A percentile compares a stretch with the other conserved stretches of the same genome.
Conservation (phyloP, 2,113 vertebrate species). For the Microtus richardsoni region DNA sequence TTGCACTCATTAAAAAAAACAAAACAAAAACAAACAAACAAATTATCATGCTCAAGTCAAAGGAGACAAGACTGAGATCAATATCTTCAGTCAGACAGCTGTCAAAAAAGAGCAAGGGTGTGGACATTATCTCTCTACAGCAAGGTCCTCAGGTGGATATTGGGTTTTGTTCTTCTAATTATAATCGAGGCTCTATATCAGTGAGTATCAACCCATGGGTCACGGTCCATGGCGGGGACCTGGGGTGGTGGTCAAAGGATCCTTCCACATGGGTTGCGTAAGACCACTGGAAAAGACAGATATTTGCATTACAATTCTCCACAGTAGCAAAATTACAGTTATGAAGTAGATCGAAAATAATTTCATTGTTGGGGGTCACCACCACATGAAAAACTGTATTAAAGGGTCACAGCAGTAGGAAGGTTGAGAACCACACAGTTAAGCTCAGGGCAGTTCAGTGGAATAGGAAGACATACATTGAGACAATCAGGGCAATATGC, state of each 20-base stretch:
- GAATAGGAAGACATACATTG: no score
- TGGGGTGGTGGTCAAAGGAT: background rate
- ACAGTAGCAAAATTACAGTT: background rate
- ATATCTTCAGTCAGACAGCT: background rate
- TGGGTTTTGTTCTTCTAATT: background rate
- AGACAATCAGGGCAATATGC: background rate
- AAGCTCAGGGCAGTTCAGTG: background rate
- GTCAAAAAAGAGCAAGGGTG: background rate
- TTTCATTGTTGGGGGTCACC: background rate
- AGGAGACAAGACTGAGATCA: background rate
- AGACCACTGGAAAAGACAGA: background rate
- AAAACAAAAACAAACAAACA: background rate
- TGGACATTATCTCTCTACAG: background rate
- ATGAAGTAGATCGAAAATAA: background rate
- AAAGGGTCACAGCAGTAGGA: background rate
- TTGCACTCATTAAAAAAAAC: background rate
- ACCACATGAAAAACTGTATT: background rate
- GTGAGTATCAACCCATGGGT: background rate
- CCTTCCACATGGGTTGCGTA: background rate
- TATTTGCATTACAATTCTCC: background rate
- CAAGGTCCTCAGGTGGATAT: background rate
- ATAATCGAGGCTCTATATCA: background rate
- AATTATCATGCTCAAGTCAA: background rate
- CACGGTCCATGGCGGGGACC: rapidly evolving
- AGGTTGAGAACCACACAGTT: background rate